A percentile compares a stretch with the other conserved stretches of the same genome.
phyloP scores from a whole-genome alignment of 1,140 invertebrate genomes.

The Drosophila ironensis region DNA sequence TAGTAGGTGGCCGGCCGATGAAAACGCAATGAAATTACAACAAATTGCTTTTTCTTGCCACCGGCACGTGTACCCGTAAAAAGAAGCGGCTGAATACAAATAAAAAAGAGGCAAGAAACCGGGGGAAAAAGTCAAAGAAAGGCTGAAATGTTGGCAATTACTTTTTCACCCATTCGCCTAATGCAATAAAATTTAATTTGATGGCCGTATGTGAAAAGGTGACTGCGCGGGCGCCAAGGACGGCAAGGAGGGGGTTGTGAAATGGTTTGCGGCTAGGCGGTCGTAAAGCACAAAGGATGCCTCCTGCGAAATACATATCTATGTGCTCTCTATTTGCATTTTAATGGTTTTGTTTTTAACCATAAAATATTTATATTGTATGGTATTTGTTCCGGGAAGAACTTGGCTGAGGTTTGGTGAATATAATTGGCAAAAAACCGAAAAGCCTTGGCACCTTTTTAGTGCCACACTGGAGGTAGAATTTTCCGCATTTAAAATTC shows the following conservation, averaged over 20 bases:
- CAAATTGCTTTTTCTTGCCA: constrained; percentile 54
- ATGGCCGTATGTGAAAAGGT: constrained; percentile 44
- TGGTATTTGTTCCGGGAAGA: too few relatives aligned
- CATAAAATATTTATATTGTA: constrained; percentile 32
- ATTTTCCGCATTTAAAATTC: background rate
- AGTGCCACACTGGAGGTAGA: too few relatives aligned
- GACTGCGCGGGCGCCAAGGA: constrained; percentile 13
- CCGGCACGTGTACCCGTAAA: constrained; percentile 21
- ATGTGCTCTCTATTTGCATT: constrained; percentile 43
- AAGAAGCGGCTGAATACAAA: constrained; percentile 15
- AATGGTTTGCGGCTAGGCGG: constrained; percentile 38
- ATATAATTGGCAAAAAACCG: too few relatives aligned
- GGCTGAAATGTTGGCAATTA: constrained; percentile 46
- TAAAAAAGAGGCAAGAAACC: too few relatives aligned
- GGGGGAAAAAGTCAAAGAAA: too few relatives aligned
- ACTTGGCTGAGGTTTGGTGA: too few relatives aligned
- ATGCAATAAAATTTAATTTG: constrained; percentile 77
- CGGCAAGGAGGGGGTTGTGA: constrained; percentile 19
- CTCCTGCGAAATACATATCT: constrained; percentile 35
- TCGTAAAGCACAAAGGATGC: constrained; percentile 61
- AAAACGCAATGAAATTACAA: constrained; percentile 57
- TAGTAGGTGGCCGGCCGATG: too few relatives aligned
- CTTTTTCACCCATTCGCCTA: constrained; percentile 60
- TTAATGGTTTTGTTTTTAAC: constrained; percentile 55
- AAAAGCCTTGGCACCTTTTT: too few relatives aligned